A percentile compares a stretch with the other conserved stretches of the same genome.
These are phyloP conservation scores for Euclidia mi DNA, from an alignment of 2,888 invertebrate species.

Conservation along the genomic window DNA sequence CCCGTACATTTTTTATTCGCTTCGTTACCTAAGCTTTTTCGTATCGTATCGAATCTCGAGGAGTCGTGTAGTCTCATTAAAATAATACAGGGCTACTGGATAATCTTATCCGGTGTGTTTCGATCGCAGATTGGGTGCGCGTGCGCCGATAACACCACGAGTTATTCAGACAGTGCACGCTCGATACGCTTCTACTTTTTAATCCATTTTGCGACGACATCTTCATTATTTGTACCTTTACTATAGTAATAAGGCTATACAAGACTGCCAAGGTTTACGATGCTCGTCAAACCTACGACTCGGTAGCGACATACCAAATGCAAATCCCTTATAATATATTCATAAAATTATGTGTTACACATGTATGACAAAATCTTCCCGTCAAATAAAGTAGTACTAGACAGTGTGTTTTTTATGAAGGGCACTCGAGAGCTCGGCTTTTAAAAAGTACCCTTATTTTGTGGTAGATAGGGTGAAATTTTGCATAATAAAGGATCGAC, in stretches of 20 bases:
- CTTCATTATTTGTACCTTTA: slow-evolving; percentile 85
- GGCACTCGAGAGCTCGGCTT: slow-evolving; percentile 53
- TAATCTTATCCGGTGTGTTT: slow-evolving; percentile 89
- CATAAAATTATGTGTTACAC: slow-evolving; percentile 82
- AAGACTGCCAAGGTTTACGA: slow-evolving; percentile 57
- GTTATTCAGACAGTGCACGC: slow-evolving; percentile 87
- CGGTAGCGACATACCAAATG: slow-evolving; percentile 65
- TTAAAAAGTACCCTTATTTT: slow-evolving; percentile 69
- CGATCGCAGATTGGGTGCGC: slow-evolving; percentile 89
- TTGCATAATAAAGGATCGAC: slow-evolving; percentile 54
- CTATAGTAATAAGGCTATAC: slow-evolving; percentile 52
- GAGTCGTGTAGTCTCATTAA: slow-evolving; percentile 90
- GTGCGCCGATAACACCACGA: slow-evolving; percentile 87
- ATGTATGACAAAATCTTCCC: slow-evolving; percentile 78
- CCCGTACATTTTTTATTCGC: slow-evolving; percentile 84
- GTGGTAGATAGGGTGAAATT: slow-evolving; percentile 57
- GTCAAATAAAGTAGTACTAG: slow-evolving; percentile 75
- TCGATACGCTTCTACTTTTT: slow-evolving; percentile 85
- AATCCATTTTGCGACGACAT: slow-evolving; percentile 84
- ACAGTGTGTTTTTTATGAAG: slow-evolving; percentile 75
- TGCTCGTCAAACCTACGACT: slow-evolving; percentile 56
- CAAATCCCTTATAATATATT: slow-evolving; percentile 82
- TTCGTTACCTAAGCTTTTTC: slow-evolving; percentile 87
- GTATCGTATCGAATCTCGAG: slow-evolving; percentile 86
- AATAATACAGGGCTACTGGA: slow-evolving; percentile 90